A percentile compares a stretch with the other conserved stretches of the same genome.
Conservation (phyloP, 1,140 invertebrate genomes). For the Neodiprion pinetum region DNA sequence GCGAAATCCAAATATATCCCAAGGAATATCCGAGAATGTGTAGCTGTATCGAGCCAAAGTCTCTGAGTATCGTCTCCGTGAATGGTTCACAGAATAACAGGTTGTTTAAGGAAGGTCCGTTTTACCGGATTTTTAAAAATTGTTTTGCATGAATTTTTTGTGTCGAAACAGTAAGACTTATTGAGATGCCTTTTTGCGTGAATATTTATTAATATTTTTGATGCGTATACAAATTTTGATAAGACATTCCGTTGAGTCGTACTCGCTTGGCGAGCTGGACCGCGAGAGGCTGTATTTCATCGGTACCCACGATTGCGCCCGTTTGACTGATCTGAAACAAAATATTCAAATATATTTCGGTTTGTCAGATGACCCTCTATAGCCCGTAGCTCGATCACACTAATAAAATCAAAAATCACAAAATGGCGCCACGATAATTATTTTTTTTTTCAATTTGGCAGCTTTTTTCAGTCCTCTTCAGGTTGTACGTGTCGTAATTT, state of each 20-base stretch:
- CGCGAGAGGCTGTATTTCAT: conserved; percentile 2
- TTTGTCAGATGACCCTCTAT: conserved; percentile 8
- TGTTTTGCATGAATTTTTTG: not conserved
- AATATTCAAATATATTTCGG: not conserved
- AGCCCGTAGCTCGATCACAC: not conserved
- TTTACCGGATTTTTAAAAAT: conserved; percentile 3
- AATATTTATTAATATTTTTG: not conserved
- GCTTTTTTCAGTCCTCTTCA: conserved; percentile 4
- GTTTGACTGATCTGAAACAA: conserved; percentile 6
- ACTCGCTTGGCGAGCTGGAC: conserved; percentile 6
- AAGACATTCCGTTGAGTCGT: not conserved
- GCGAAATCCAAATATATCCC: conserved; percentile 12
- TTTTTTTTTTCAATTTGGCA: conserved; percentile 5
- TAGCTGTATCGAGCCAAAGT: conserved; percentile 12
- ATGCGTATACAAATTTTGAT: not conserved
- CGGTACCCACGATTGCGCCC: not conserved
- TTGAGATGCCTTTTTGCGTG: not conserved
- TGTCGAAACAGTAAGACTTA: not conserved
- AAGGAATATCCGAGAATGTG: conserved; percentile 15
- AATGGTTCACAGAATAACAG: conserved; percentile 1
- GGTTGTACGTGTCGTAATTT: conserved; percentile 2
- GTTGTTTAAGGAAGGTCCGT: not conserved
- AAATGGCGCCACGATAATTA: not conserved
- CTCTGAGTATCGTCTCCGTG: not conserved
- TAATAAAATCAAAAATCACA: conserved; percentile 1